Conservation (phyloP, 2,888 invertebrate genomes). For the Cacoxenus indagator region DNA sequence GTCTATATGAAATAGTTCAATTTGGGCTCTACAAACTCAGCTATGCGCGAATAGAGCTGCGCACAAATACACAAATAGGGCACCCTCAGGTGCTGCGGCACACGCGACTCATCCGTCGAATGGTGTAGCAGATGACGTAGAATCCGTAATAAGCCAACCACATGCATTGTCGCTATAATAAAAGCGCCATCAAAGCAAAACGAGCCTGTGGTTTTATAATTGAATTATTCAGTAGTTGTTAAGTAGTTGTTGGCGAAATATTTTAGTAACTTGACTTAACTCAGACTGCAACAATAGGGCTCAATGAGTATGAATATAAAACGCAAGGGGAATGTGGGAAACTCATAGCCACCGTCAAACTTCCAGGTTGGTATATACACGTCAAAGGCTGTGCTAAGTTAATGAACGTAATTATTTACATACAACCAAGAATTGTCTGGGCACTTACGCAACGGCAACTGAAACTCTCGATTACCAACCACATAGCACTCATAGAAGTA, state of each 20-base stretch:
- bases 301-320: not conserved
- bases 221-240: no score
- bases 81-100: slow-evolving; percentile 14
- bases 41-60: slow-evolving; percentile 29
- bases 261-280: not conserved
- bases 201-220: slow-evolving; percentile 17
- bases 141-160: slow-evolving; percentile 30
- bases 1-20: not conserved
- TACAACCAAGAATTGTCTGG: not conserved
- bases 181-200: slow-evolving; percentile 31
- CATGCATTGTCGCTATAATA: slow-evolving; percentile 29
- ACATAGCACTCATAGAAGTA: not conserved
- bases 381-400: not conserved
- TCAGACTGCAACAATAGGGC: slow-evolving; percentile 1
- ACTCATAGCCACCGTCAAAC: not conserved
- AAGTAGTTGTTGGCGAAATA: not conserved
- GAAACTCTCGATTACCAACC: not conserved
- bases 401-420: not conserved
- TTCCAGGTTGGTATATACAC: not conserved
- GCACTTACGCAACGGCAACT: not conserved
- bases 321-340: not conserved
- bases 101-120: slow-evolving; percentile 25
- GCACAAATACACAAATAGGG: slow-evolving; percentile 32
- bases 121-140: slow-evolving; percentile 25
- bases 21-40: slow-evolving; percentile 19